Conservation (phyloP, 1,140 invertebrate genomes). For the Sinonovacula constricta region DNA sequence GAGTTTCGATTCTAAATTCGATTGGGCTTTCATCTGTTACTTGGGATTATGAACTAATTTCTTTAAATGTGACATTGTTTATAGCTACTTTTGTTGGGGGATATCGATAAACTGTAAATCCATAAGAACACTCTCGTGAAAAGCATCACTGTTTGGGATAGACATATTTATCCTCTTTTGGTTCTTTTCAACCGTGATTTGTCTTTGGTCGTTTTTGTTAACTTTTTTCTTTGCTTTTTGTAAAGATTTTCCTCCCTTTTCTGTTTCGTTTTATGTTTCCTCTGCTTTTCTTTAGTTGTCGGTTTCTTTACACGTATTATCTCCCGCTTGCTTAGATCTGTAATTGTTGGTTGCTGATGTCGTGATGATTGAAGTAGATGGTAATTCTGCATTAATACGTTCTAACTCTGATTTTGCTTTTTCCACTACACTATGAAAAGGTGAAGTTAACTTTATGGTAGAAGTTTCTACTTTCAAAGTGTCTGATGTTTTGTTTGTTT, state of each 20-base stretch:
- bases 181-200: neutral
- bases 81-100: conserved; percentile 47
- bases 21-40: conserved; percentile 32
- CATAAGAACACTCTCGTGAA: conserved; percentile 49
- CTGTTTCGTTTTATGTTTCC: neutral
- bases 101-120: conserved; percentile 46
- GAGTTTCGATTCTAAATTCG: conserved; percentile 47
- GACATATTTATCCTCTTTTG: conserved; percentile 20
- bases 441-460: no score
- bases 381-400: no score
- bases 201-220: neutral
- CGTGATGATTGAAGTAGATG: no score
- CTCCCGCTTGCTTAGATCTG: no score
- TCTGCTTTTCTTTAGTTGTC: no score
- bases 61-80: conserved; percentile 36
- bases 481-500: no score
- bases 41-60: conserved; percentile 50
- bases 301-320: no score
- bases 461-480: no score
- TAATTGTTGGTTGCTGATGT: no score
- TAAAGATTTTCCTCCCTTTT: conserved; percentile 6
- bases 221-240: conserved; percentile 4
- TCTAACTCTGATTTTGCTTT: no score
- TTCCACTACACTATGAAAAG: no score
- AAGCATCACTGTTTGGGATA: conserved; percentile 13